A percentile compares a stretch with the other conserved stretches of the same genome.
phyloP scores from a whole-genome alignment of 2,113 vertebrate genomes.

The Dendrocopos noguchii region DNA sequence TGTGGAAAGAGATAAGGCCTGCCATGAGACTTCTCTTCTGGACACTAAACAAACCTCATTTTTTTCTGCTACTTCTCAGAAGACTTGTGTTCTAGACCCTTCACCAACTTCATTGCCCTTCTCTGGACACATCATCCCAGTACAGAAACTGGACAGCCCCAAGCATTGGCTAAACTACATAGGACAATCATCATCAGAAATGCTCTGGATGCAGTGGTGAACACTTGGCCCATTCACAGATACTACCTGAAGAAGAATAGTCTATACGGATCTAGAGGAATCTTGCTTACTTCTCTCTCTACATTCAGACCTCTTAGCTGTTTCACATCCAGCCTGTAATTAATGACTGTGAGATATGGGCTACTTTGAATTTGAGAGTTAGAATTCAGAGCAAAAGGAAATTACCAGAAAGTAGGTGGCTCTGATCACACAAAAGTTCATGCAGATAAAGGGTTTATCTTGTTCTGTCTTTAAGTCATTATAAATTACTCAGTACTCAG shows the following conservation, averaged over 20 bases:
- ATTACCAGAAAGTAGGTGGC: not conserved
- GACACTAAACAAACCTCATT: too few species aligned
- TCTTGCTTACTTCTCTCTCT: not conserved
- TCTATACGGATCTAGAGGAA: not conserved
- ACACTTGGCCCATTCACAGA: not conserved
- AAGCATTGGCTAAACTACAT: not conserved
- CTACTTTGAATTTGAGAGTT: not conserved
- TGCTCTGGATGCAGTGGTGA: not conserved
- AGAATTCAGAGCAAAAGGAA: not conserved
- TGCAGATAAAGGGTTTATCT: not conserved
- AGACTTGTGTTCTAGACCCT: too few species aligned
- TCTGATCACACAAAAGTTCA: not conserved
- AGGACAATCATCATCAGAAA: not conserved
- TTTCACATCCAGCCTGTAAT: not conserved
- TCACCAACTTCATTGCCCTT: too few species aligned
- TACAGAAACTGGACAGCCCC: not conserved
- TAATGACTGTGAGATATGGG: not conserved
- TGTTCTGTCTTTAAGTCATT: not conserved
- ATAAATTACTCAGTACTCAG: not conserved
- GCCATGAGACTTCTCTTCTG: too few species aligned
- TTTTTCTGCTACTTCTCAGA: too few species aligned
- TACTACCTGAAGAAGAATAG: not conserved
- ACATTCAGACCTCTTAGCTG: not conserved
- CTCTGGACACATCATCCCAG: not conserved
- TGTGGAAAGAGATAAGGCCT: too few species aligned